Percentiles rank a stretch among this genome's conserved stretches.
Conservation (phyloP, 2,888 invertebrate species). For the Villa cingulata region DNA sequence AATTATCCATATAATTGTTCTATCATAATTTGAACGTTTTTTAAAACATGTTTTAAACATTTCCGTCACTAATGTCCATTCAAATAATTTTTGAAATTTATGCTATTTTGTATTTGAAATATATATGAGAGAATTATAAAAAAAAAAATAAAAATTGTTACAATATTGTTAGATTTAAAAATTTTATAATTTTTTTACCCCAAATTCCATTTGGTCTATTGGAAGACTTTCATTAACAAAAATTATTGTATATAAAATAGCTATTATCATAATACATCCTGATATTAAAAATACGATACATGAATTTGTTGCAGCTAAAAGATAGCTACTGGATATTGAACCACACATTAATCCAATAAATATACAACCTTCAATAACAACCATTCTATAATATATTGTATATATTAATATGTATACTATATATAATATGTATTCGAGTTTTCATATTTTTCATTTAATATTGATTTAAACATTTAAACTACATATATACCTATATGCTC, state of each 20-base stretch:
- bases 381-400: slow-evolving; percentile 44
- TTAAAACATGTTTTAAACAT: slow-evolving; percentile 29
- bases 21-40: slow-evolving; percentile 29
- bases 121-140: no score
- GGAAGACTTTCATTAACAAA: slow-evolving; percentile 31
- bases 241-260: slow-evolving; percentile 24
- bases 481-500: slow-evolving; percentile 45
- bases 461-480: not conserved
- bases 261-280: slow-evolving; percentile 19
- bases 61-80: slow-evolving; percentile 28
- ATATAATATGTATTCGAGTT: not conserved
- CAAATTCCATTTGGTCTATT: slow-evolving; percentile 22
- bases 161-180: no score
- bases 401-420: not conserved
- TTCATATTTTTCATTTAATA: not conserved
- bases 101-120: no score
- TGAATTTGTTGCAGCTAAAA: slow-evolving; percentile 36
- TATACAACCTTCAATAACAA: slow-evolving; percentile 45
- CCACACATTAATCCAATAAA: slow-evolving; percentile 49
- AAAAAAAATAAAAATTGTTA: no score
- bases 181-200: no score
- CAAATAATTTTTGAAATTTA: slow-evolving; percentile 30
- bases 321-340: slow-evolving; percentile 43
- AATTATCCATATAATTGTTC: slow-evolving; percentile 32
- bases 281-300: slow-evolving; percentile 27